Evolutionary conservation across 1,140 invertebrate genomes (phyloP).

Genomic region (Aricia agestis): DNA sequence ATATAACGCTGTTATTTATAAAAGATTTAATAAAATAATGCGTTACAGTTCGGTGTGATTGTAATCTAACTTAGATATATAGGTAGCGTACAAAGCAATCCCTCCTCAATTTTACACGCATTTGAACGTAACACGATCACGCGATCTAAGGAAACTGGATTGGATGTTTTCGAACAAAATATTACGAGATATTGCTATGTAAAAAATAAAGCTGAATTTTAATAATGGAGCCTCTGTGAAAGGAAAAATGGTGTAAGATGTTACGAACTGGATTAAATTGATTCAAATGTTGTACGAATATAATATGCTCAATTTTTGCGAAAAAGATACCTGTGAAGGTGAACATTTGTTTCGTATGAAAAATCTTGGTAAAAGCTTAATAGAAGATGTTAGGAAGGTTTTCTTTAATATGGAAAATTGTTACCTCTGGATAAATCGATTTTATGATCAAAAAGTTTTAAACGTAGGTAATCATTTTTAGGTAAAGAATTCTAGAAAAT

Average conservation of each 20-base stretch:
- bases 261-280: background rate
- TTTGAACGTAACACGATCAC: constrained; percentile 57
- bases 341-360: no score
- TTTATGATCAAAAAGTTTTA: no score
- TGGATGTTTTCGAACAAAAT: constrained; percentile 27
- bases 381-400: background rate
- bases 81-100: constrained; percentile 49
- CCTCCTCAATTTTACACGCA: constrained; percentile 65
- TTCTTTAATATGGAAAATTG: background rate
- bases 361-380: no score
- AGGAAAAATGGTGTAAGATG: background rate
- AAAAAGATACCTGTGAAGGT: background rate
- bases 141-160: constrained; percentile 39
- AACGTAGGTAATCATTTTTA: no score
- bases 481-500: no score
- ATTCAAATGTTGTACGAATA: background rate
- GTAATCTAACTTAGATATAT: constrained; percentile 24
- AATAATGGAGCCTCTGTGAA: constrained; percentile 13
- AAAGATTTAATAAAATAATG: no score
- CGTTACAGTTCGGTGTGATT: constrained; percentile 31
- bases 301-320: background rate
- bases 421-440: no score
- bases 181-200: constrained; percentile 22
- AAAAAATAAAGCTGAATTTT: constrained; percentile 16
- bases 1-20: no score